Evolutionary conservation across 2,797 vertebrate genomes (phyloP), one percentile per base, ranked within the genome.

Genomic region (Octomys mimax): DNA sequence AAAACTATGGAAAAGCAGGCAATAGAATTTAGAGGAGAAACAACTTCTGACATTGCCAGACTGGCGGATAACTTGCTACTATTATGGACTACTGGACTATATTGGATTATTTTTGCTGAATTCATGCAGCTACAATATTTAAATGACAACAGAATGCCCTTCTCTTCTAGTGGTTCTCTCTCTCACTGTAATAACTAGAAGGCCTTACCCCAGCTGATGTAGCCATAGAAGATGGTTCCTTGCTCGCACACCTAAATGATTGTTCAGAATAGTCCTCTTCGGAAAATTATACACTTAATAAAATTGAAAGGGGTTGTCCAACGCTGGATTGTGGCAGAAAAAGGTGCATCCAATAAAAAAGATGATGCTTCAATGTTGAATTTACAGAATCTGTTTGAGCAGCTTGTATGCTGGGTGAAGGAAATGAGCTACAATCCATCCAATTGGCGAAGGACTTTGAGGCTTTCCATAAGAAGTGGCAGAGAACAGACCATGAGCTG

Each of bases 371-470:
- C 11, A 11, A 49, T 49, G 49, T 11, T 49, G 49, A 49, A 49
- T 49, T 49, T 49, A 11, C 11, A 11, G 49, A 49, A 49, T 49
- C 49, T 49, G 49, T 49, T 49, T 49, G 49, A 49, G 49, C 8
- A 49, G 6, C 49, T 49, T 49, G 49, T 49, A 9, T 5, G 6
- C 49, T 49, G 49, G 49, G 49, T 49, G 49, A 49, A 49, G 49
- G 49, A 49, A 49, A 49, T 49, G 49, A 49, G 11, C 49, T 49
- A 1, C 49, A 99, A 97, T 99, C 99, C 93, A 99, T 99, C 94
- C 99, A 99, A 97, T 98, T 99, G 98, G 99, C 98, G 0, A 99
- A 99, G 95, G 99, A 99, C 98, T 99, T 99, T 83, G 99, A 99
- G 57, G 99, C 99, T 71, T 99, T 99, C 59, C 99, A 99, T 36